Conservation (phyloP, 1,140 invertebrate species). For the Megathymus violae region DNA sequence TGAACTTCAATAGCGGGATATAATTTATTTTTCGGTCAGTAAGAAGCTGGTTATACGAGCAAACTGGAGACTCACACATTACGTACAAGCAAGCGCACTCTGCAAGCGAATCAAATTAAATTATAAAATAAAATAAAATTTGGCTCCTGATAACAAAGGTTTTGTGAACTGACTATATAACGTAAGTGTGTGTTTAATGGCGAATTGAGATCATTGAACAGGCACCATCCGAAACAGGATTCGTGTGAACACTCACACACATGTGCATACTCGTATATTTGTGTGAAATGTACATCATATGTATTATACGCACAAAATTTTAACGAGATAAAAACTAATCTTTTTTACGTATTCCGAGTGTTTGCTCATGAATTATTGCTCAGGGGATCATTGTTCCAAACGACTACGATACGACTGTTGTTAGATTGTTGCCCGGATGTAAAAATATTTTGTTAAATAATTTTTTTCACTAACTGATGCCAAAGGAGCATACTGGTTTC, state of each 20-base stretch:
- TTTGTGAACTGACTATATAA: neutral
- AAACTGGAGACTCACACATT: too few relatives aligned
- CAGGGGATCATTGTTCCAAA: neutral
- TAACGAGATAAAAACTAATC: conserved; percentile 1
- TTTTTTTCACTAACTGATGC: too few relatives aligned
- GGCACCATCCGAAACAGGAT: neutral
- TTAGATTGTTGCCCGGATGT: too few relatives aligned
- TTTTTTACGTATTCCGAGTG: neutral
- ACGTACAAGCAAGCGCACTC: too few relatives aligned
- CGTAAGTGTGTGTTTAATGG: neutral
- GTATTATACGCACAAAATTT: neutral
- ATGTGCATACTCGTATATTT: neutral
- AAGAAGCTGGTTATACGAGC: too few relatives aligned
- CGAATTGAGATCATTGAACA: neutral
- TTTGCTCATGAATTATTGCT: neutral
- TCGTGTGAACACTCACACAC: neutral
- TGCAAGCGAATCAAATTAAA: too few relatives aligned
- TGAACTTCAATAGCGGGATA: too few relatives aligned
- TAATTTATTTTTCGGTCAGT: too few relatives aligned
- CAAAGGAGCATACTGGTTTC: too few relatives aligned
- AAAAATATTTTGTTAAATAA: too few relatives aligned
- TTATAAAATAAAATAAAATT: too few relatives aligned
- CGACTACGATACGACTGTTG: neutral
- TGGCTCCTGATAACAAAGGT: neutral
- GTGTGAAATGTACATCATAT: neutral